These are phyloP conservation scores for Dioctria linearis DNA, from an alignment of 2,888 invertebrate genomes.

Conservation along the genomic window DNA sequence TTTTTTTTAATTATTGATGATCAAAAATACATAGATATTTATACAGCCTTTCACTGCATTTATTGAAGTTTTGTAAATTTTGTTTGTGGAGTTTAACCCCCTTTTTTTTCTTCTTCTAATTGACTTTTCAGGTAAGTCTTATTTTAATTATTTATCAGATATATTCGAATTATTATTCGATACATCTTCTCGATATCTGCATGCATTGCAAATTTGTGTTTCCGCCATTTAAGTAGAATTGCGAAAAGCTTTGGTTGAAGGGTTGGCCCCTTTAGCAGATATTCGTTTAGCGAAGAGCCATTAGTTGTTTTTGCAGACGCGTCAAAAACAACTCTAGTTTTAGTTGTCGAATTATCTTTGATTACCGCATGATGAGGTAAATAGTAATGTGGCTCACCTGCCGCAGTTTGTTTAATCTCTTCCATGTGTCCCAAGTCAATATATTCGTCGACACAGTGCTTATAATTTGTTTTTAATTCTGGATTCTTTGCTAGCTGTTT, in stretches of 20 bases:
- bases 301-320: neutral
- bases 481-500: neutral
- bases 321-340: neutral
- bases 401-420: too few relatives aligned
- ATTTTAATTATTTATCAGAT: too few relatives aligned
- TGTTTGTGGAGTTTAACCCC: too few relatives aligned
- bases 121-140: too few relatives aligned
- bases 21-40: too few relatives aligned
- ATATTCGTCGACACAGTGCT: neutral
- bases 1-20: too few relatives aligned
- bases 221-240: neutral
- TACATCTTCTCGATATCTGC: conserved; percentile 3
- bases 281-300: neutral
- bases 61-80: too few relatives aligned
- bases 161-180: neutral
- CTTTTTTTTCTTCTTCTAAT: too few relatives aligned
- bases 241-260: neutral
- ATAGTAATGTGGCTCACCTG: neutral
- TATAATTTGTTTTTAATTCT: neutral
- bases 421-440: neutral
- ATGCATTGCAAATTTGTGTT: neutral
- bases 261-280: neutral
- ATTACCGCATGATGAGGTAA: neutral
- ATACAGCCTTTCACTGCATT: too few relatives aligned
- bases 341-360: neutral